Percentiles rank a stretch among this genome's conserved stretches.
These are phyloP conservation scores for Sanderia malayensis DNA, from an alignment of 30 jellyfish, hydroid and myxozoan species.

Conservation along the genomic window DNA sequence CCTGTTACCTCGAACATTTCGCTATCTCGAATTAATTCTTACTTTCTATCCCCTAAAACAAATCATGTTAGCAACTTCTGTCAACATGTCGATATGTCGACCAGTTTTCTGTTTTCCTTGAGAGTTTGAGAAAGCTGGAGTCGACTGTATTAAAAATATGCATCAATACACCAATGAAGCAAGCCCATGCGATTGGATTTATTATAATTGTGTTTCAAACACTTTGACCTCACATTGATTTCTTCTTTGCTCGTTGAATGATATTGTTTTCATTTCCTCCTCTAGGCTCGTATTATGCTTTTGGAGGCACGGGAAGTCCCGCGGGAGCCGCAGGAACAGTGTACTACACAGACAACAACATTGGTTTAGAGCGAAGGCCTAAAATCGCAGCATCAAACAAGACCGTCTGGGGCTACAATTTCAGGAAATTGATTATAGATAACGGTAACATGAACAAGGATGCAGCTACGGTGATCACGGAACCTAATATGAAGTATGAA, in stretches of 20 bases:
- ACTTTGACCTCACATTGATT: too few species aligned
- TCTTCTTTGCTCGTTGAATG: background rate
- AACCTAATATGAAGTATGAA: constrained; percentile 31
- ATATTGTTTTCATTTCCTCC: background rate
- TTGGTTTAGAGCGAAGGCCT: constrained; percentile 44
- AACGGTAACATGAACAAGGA: constrained; percentile 37
- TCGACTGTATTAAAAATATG: too few species aligned
- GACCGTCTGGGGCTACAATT: constrained; percentile 54
- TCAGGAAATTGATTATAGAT: constrained; percentile 32
- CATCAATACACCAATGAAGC: too few species aligned
- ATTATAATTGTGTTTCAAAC: too few species aligned
- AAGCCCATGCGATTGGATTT: too few species aligned
- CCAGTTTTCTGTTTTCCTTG: too few species aligned
- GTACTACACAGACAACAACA: constrained; percentile 48
- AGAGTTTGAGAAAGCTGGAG: too few species aligned
- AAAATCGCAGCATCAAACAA: constrained; percentile 32
- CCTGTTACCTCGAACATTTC: too few species aligned
- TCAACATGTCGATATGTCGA: too few species aligned
- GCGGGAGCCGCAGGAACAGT: constrained; percentile 70
- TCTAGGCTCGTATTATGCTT: constrained; percentile 35
- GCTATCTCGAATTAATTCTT: too few species aligned
- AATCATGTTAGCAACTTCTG: too few species aligned
- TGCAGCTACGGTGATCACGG: constrained; percentile 39
- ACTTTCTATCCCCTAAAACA: too few species aligned
- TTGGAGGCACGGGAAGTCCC: constrained; percentile 52